Conservation (phyloP, 2,113 vertebrate species). For the Myocastor coypus region DNA sequence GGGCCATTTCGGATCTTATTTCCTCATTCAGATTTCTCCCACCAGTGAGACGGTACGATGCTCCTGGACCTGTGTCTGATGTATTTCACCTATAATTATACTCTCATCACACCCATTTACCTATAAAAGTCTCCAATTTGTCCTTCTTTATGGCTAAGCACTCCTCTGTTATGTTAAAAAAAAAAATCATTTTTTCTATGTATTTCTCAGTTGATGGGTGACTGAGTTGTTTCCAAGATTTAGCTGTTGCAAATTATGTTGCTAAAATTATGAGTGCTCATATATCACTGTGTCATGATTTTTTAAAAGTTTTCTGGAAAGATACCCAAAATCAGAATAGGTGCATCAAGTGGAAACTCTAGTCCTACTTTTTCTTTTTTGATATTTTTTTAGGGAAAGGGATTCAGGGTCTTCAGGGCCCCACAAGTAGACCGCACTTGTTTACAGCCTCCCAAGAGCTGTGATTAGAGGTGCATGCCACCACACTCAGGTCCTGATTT, state of each 20-base stretch:
- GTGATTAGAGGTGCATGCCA: no score
- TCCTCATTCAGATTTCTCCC: neutral
- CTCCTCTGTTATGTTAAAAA: no score
- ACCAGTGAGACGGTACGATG: neutral
- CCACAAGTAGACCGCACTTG: no score
- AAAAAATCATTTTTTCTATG: no score
- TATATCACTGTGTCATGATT: neutral
- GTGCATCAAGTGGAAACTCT: neutral
- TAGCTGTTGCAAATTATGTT: neutral
- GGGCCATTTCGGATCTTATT: neutral
- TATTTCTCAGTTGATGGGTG: neutral
- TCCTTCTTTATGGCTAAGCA: neutral
- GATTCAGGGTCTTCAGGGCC: no score
- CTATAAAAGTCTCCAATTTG: neutral
- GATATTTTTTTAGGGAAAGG: no score
- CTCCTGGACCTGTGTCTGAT: neutral
- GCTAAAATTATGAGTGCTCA: neutral
- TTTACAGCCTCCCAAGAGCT: no score
- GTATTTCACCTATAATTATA: neutral
- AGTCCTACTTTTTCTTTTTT: no score
- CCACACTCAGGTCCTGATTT: no score
- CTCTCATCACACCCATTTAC: neutral
- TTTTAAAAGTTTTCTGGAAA: neutral
- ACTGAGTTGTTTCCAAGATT: neutral
- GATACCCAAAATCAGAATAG: neutral